phyloP scores from a whole-genome alignment of 2,113 vertebrate species.

The Emydocephalus ijimae region DNA sequence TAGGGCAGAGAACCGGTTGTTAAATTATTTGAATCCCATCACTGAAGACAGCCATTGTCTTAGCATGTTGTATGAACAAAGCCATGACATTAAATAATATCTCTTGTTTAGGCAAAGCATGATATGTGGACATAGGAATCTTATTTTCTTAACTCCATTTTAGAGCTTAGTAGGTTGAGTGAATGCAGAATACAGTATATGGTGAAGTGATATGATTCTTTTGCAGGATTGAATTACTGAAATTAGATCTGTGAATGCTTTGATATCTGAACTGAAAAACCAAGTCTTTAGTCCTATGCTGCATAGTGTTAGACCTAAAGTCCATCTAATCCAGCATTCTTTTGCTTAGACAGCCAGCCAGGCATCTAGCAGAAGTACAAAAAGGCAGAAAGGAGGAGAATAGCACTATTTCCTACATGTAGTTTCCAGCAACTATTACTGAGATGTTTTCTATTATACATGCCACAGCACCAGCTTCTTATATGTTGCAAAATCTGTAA shows the following conservation, averaged over 20 bases:
- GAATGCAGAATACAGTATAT: not conserved
- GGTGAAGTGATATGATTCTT: not conserved
- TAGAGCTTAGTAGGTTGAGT: not conserved
- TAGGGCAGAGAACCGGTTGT: no score
- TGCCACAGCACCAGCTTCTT: not conserved
- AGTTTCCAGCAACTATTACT: not conserved
- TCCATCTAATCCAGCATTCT: not conserved
- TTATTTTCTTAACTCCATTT: not conserved
- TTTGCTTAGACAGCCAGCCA: not conserved
- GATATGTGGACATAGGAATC: not conserved
- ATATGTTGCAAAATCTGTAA: not conserved
- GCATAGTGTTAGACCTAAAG: not conserved
- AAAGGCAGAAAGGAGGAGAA: not conserved
- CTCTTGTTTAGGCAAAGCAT: not conserved
- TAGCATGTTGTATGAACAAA: not conserved
- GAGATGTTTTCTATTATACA: not conserved
- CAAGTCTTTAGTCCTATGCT: not conserved
- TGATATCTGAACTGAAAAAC: not conserved
- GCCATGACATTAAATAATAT: not conserved
- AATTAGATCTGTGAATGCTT: not conserved
- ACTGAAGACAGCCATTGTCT: not conserved
- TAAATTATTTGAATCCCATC: no score
- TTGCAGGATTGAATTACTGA: not conserved
- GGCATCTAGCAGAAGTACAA: not conserved
- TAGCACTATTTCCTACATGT: not conserved